phyloP scores from a whole-genome alignment of 1,140 invertebrate species.

The Neuroterus valhalla region DNA sequence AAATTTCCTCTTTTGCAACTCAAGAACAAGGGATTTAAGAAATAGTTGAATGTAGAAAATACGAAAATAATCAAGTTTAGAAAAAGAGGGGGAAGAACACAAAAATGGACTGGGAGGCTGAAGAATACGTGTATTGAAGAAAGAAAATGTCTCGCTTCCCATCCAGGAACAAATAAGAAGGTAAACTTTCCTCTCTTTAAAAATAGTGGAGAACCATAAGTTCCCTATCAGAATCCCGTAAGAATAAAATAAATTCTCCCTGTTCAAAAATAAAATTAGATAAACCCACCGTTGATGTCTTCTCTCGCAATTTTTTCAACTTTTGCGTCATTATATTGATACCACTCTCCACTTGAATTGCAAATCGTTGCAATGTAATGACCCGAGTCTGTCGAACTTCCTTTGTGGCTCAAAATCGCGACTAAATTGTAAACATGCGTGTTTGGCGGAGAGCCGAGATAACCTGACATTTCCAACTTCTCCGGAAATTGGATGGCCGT shows the following conservation, averaged over 20 bases:
- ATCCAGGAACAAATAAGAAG: too few species aligned
- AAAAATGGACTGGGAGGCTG: too few species aligned
- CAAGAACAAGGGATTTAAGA: too few species aligned
- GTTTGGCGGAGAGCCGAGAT: conserved; percentile 67
- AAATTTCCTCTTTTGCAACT: too few species aligned
- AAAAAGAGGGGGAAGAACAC: too few species aligned
- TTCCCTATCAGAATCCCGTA: too few species aligned
- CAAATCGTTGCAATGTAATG: conserved; percentile 81
- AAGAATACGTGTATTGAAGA: too few species aligned
- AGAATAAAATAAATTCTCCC: too few species aligned
- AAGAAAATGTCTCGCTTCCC: too few species aligned
- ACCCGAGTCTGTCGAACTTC: conserved; percentile 81
- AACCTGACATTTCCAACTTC: conserved; percentile 80
- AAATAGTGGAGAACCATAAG: not conserved
- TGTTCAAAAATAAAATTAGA: not conserved
- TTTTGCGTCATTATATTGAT: conserved; percentile 83
- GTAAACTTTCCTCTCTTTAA: too few species aligned
- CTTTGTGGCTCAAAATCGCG: conserved; percentile 82
- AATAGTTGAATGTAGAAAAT: too few species aligned
- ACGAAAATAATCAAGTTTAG: too few species aligned
- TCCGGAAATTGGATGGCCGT: conserved; percentile 82
- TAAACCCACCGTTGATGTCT: not conserved
- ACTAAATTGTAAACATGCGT: conserved; percentile 78
- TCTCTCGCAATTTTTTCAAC: conserved; percentile 76
- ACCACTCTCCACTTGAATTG: conserved; percentile 77